Conservation (phyloP, 1,140 invertebrate species). For the Brachionus paranguensis region DNA sequence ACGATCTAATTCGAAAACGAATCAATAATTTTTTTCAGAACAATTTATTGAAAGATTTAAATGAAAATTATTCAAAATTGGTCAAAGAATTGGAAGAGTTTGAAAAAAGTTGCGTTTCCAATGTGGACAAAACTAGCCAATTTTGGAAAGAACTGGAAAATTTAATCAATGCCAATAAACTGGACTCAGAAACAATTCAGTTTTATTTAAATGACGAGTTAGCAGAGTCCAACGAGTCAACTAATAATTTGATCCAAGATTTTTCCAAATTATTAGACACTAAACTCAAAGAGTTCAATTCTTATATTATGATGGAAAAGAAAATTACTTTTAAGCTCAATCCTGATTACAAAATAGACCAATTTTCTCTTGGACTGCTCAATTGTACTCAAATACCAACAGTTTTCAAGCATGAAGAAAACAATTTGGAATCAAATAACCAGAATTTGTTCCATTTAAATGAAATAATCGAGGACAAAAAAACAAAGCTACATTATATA, state of each 20-base stretch:
- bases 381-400: neutral
- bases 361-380: neutral
- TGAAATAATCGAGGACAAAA: neutral
- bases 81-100: conserved; percentile 17
- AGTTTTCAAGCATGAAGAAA: neutral
- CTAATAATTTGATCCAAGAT: neutral
- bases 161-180: conserved; percentile 17
- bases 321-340: neutral
- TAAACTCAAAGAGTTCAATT: conserved; percentile 1
- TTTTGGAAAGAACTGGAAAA: conserved; percentile 24
- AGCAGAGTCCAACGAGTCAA: neutral
- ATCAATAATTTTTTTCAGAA: neutral
- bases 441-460: neutral
- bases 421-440: neutral
- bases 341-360: neutral
- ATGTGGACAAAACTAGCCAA: neutral
- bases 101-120: neutral
- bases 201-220: neutral
- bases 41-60: neutral
- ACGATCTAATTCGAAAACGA: neutral
- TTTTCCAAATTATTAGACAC: neutral
- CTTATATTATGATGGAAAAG: neutral
- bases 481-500: neutral
- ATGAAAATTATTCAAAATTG: neutral
- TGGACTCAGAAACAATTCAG: neutral